Evolutionary conservation across 64 coral and sea anemone species (phyloP).

Genomic region (Stichodactyla helianthus): DNA sequence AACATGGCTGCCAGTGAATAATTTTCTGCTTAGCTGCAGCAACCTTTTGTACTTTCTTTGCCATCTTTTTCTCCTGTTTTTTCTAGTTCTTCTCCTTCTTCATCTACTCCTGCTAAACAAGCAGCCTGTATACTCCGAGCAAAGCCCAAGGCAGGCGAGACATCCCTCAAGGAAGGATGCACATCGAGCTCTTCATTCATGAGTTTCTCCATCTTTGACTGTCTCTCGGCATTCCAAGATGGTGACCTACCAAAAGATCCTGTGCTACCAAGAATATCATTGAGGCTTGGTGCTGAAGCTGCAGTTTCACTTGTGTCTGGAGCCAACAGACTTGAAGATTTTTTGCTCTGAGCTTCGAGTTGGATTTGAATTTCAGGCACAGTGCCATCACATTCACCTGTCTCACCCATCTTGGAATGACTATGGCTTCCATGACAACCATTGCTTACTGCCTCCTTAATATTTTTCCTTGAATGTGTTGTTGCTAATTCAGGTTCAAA

Average conservation of each 20-base stretch:
- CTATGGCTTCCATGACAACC: background rate
- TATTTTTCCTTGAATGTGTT: background rate
- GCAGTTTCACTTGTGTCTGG: background rate
- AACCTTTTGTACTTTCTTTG: background rate
- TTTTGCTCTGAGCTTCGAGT: background rate
- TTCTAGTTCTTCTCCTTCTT: background rate
- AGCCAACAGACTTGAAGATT: background rate
- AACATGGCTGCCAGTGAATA: background rate
- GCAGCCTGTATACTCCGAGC: background rate
- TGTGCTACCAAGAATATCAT: background rate
- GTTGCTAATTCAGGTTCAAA: background rate
- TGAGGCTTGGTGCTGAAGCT: background rate
- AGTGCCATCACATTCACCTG: background rate
- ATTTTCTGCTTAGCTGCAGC: background rate
- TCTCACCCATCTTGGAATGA: background rate
- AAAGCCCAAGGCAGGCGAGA: background rate
- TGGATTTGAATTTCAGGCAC: background rate
- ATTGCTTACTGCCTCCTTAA: background rate
- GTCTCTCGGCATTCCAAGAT: background rate
- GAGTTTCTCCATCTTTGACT: background rate
- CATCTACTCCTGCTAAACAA: background rate
- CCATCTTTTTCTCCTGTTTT: background rate
- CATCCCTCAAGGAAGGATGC: background rate
- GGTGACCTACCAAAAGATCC: background rate
- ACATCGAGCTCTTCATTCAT: conserved; percentile 2